A percentile compares a stretch with the other conserved stretches of the same genome.
These are phyloP conservation scores for Phthorimaea operculella DNA, from an alignment of 1,140 invertebrate species.

Conservation along the genomic window DNA sequence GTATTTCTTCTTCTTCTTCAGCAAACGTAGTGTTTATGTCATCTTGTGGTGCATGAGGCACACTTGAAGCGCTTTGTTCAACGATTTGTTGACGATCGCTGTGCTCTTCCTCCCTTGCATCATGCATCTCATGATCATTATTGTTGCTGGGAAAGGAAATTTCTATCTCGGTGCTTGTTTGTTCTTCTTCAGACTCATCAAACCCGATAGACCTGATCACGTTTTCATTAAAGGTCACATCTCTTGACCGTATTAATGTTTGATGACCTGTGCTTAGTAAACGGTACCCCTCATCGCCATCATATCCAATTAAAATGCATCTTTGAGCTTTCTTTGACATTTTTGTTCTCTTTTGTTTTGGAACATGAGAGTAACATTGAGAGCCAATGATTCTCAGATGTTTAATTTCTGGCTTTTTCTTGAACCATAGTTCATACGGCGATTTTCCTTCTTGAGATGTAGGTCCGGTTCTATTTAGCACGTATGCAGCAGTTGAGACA, in stretches of 20 bases:
- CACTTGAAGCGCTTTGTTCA: background rate
- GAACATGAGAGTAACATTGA: background rate
- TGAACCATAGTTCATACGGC: slow-evolving; percentile 6
- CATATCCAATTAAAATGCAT: slow-evolving; percentile 9
- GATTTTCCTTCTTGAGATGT: background rate
- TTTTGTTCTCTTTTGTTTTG: slow-evolving; percentile 3
- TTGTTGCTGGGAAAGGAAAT: background rate
- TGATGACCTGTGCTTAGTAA: background rate
- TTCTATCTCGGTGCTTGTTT: background rate
- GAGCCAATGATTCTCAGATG: slow-evolving; percentile 7
- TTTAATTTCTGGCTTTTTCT: slow-evolving; percentile 6
- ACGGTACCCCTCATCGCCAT: slow-evolving; percentile 8
- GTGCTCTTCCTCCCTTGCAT: background rate
- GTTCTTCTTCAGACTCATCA: background rate
- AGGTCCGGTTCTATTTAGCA: slow-evolving; percentile 4
- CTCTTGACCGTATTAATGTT: slow-evolving; percentile 7
- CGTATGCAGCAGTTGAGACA: slow-evolving; percentile 6
- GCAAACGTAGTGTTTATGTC: background rate
- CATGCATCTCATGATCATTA: background rate
- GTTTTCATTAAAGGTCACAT: slow-evolving; percentile 10
- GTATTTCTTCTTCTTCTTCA: background rate
- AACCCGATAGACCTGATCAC: background rate
- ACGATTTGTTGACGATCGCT: background rate
- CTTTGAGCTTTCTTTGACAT: slow-evolving; percentile 6
- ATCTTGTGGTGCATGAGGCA: background rate